Conservation (phyloP, 2,113 vertebrate species). For the Podarcis raffonei region DNA sequence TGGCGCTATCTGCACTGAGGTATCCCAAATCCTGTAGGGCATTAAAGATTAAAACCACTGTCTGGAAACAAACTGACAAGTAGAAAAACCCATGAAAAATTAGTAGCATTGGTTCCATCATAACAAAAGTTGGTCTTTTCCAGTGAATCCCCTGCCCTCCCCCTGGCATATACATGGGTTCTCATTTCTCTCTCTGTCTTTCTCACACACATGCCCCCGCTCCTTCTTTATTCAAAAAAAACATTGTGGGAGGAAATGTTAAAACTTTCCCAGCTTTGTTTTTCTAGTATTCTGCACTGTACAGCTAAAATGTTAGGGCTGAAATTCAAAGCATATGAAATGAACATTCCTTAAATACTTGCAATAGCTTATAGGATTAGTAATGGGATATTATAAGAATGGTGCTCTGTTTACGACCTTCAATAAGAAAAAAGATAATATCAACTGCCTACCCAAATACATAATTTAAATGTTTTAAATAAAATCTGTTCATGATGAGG, state of each 20-base stretch:
- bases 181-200: background rate
- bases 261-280: conserved; percentile 74
- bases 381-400: conserved; percentile 77
- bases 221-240: conserved; percentile 5
- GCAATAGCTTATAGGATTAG: conserved; percentile 75
- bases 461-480: conserved; percentile 52
- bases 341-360: conserved; percentile 81
- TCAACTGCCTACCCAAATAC: conserved; percentile 44
- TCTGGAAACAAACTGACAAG: background rate
- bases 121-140: background rate
- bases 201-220: background rate
- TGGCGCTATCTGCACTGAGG: background rate
- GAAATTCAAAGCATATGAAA: conserved; percentile 67
- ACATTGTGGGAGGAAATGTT: conserved; percentile 70
- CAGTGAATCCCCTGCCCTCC: background rate
- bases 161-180: background rate
- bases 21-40: background rate
- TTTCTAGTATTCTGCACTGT: conserved; percentile 72
- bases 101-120: background rate
- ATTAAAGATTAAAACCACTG: background rate
- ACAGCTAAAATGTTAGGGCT: conserved; percentile 70
- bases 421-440: conserved; percentile 45
- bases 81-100: background rate
- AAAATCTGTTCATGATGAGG: conserved; percentile 39
- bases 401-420: conserved; percentile 59